Evolutionary conservation across 2,888 invertebrate species (phyloP).

Genomic region (Sycophila texana): DNA sequence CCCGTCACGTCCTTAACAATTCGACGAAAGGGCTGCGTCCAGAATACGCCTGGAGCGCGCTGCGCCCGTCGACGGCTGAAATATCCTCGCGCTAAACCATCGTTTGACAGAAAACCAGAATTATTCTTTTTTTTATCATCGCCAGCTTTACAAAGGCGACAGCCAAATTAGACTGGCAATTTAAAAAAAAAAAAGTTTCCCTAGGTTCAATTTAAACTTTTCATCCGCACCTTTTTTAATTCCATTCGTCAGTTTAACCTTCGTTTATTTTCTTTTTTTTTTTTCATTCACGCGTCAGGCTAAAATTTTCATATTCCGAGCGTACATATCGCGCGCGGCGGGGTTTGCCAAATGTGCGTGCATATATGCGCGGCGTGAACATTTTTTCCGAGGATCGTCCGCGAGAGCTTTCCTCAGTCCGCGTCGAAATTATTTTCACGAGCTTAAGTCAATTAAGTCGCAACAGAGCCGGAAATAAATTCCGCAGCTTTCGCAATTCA

Average conservation of each 20-base stretch:
- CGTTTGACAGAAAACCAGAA: not conserved
- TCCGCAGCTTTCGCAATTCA: constrained; percentile 28
- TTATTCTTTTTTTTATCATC: not conserved
- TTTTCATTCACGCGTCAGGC: not conserved
- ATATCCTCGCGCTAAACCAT: not conserved
- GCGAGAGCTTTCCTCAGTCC: not conserved
- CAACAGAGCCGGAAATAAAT: constrained; percentile 57
- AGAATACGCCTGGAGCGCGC: not conserved
- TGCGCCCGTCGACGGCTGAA: constrained; percentile 2
- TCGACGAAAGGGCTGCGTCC: constrained; percentile 40
- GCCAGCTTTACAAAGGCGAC: not conserved
- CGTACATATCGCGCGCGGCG: constrained; percentile 6
- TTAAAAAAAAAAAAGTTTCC: not conserved
- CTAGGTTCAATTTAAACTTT: not conserved
- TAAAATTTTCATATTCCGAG: constrained; percentile 36
- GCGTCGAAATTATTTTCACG: constrained; percentile 42
- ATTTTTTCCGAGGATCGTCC: not conserved
- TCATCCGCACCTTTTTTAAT: not conserved
- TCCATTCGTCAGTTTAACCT: not conserved
- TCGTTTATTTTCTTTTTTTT: not conserved
- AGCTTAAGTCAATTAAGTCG: constrained; percentile 52
- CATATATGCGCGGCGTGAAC: not conserved
- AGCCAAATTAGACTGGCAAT: not conserved
- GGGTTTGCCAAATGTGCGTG: constrained; percentile 1
- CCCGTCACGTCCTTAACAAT: constrained; percentile 46